Percentiles rank a stretch among this genome's conserved stretches.
Conservation (phyloP, 2,113 vertebrate genomes). For the Pantherophis guttatus region DNA sequence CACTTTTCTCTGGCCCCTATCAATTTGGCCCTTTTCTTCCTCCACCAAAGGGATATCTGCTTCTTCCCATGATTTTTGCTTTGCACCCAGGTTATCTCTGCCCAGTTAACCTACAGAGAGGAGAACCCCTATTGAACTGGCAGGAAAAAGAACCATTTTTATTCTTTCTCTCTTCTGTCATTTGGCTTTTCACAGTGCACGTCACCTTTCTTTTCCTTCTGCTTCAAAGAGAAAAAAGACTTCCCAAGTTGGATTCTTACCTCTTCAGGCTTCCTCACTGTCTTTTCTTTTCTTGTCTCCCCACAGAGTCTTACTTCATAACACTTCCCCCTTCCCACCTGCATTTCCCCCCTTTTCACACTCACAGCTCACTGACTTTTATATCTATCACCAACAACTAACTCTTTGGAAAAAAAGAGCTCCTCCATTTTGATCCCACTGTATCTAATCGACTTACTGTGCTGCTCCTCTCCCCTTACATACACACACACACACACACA, state of each 20-base stretch:
- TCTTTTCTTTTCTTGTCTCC: neutral
- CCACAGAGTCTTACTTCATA: neutral
- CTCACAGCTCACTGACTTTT: neutral
- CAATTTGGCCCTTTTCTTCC: neutral
- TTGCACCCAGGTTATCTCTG: neutral
- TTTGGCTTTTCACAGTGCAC: neutral
- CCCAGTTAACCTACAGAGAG: neutral
- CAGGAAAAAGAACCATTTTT: neutral
- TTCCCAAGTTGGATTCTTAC: neutral
- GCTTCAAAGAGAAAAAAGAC: neutral
- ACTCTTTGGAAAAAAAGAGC: neutral
- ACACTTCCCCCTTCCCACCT: neutral
- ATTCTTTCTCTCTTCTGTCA: neutral
- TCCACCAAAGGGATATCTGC: neutral
- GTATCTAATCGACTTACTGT: neutral
- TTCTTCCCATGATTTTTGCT: neutral
- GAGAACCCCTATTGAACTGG: neutral
- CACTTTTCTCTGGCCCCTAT: neutral
- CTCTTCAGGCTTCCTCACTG: neutral
- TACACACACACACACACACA: no score
- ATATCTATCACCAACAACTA: neutral
- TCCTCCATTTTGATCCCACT: neutral
- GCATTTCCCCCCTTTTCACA: neutral
- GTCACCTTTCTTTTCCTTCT: neutral
- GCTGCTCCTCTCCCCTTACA: neutral